Percentiles rank a stretch among this genome's conserved stretches.
Evolutionary conservation across 2,888 invertebrate genomes (phyloP).

Genomic region (Thecocarcelia acutangulata): DNA sequence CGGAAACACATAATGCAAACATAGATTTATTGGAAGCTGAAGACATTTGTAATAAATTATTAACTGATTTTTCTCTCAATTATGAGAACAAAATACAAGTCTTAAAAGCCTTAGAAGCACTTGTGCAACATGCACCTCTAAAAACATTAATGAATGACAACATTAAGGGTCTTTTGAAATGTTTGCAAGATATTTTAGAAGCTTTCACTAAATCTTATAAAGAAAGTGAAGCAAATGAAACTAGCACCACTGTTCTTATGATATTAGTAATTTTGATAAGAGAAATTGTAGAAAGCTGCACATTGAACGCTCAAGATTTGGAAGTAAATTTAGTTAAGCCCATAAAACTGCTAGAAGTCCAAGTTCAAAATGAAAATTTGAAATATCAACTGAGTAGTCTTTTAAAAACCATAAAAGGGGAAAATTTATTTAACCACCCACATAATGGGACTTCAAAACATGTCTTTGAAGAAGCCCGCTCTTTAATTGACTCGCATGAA

Average conservation of each 20-base stretch:
- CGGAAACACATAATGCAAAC: not conserved
- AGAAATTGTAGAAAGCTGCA: conserved; percentile 49
- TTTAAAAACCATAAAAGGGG: conserved; percentile 7
- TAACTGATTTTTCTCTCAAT: conserved; percentile 27
- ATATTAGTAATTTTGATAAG: conserved; percentile 57
- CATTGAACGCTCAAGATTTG: conserved; percentile 8
- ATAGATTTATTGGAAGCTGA: conserved; percentile 75
- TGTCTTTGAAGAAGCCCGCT: conserved; percentile 73
- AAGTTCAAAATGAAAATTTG: conserved; percentile 23
- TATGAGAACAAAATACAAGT: conserved; percentile 52
- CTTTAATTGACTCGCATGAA: conserved; percentile 76
- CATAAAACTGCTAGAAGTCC: conserved; percentile 28
- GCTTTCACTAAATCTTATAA: conserved; percentile 64
- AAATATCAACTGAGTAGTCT: conserved; percentile 45
- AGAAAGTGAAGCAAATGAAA: conserved; percentile 65
- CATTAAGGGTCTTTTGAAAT: conserved; percentile 74
- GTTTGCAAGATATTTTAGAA: conserved; percentile 73
- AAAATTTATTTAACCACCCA: not conserved
- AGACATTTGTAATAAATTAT: conserved; percentile 64
- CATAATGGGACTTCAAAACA: not conserved
- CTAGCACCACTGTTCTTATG: conserved; percentile 24
- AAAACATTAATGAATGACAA: conserved; percentile 77
- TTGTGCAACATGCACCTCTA: conserved; percentile 77
- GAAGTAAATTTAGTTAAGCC: conserved; percentile 17
- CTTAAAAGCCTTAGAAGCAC: conserved; percentile 72